These are phyloP conservation scores for Daboia siamensis DNA, from an alignment of 2,113 vertebrate genomes.

Conservation along the genomic window DNA sequence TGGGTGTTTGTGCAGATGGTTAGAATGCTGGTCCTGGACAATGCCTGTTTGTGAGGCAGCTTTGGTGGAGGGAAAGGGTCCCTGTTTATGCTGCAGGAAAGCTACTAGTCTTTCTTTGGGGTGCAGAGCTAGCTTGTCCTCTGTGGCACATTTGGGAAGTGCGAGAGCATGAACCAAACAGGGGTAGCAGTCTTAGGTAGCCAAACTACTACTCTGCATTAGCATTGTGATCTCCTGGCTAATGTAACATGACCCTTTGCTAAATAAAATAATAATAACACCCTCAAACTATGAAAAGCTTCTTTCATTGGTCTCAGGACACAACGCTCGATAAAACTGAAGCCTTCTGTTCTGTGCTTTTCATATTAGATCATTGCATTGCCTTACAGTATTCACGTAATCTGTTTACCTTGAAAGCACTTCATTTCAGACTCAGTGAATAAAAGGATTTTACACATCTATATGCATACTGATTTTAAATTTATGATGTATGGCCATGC, in stretches of 20 bases:
- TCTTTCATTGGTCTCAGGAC: constrained; percentile 47
- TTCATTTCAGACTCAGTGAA: constrained; percentile 40
- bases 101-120: not conserved
- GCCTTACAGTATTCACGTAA: constrained; percentile 31
- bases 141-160: not conserved
- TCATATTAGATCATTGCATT: constrained; percentile 38
- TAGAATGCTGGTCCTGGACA: too few relatives aligned
- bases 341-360: constrained; percentile 44
- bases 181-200: not conserved
- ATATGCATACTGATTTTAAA: constrained; percentile 50
- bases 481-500: constrained; percentile 56
- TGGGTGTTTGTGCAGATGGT: too few relatives aligned
- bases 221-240: too few relatives aligned
- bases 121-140: not conserved
- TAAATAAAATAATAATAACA: not conserved
- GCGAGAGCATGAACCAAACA: not conserved
- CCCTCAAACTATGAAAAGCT: not conserved
- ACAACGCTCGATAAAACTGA: constrained; percentile 47
- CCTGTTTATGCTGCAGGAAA: not conserved
- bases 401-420: constrained; percentile 47
- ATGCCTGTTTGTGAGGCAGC: too few relatives aligned
- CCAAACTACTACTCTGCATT: not conserved
- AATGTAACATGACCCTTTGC: not conserved
- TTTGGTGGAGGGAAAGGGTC: too few relatives aligned
- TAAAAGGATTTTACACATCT: constrained; percentile 53